phyloP scores from a whole-genome alignment of 2,113 vertebrate genomes.

The Heliornis fulica region DNA sequence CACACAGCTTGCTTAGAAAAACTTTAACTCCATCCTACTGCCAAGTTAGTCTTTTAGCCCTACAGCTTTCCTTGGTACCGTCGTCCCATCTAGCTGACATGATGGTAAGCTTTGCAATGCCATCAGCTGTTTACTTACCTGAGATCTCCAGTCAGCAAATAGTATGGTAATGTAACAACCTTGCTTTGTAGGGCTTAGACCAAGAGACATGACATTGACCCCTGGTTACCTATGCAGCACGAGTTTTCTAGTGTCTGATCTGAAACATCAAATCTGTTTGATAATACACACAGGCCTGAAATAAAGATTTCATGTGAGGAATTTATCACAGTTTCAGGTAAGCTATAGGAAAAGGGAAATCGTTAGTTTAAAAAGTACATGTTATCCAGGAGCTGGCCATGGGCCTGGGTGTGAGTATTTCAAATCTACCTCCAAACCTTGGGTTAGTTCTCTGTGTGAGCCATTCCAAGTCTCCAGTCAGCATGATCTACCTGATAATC shows the following conservation, averaged over 20 bases:
- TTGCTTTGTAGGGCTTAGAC: neutral
- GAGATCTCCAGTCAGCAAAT: neutral
- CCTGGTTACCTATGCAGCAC: neutral
- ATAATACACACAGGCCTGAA: neutral
- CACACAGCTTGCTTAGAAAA: neutral
- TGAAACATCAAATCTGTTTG: neutral
- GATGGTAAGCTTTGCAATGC: neutral
- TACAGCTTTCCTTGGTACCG: neutral
- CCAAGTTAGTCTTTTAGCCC: neutral
- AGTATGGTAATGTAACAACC: neutral
- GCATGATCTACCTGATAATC: neutral
- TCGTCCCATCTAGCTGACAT: neutral
- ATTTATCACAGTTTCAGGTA: neutral
- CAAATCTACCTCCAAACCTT: neutral
- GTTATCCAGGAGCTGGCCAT: neutral
- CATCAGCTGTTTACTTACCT: neutral
- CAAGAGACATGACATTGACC: neutral
- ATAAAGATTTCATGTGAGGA: neutral
- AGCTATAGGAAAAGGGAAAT: neutral
- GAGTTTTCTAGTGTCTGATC: neutral
- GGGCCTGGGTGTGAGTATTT: neutral
- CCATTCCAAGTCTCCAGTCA: neutral
- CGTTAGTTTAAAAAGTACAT: neutral
- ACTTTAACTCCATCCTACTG: neutral
- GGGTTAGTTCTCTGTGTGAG: neutral